These are phyloP conservation scores for Ciconia boyciana DNA, from an alignment of 2,113 vertebrate species.

Conservation along the genomic window DNA sequence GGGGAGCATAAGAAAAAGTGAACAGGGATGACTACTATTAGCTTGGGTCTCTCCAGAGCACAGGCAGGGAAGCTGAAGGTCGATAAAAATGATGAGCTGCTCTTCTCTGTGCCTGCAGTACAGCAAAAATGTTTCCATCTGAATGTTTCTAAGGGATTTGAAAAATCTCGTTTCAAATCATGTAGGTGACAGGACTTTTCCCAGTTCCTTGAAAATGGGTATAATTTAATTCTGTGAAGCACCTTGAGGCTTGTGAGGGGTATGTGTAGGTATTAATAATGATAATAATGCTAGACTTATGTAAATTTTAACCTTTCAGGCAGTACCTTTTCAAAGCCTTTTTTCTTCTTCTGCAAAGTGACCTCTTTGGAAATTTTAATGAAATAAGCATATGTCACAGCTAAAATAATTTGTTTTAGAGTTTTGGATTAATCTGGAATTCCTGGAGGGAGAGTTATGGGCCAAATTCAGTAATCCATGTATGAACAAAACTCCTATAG, in stretches of 20 bases:
- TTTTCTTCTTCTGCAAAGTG: slow-evolving; percentile 9
- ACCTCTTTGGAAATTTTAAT: slow-evolving; percentile 15
- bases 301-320: slow-evolving; percentile 60
- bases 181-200: background rate
- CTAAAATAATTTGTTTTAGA: background rate
- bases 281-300: slow-evolving; percentile 21
- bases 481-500: background rate
- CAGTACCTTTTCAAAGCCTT: background rate
- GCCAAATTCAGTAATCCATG: background rate
- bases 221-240: slow-evolving; percentile 25
- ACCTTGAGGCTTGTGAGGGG: background rate
- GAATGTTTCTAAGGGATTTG: background rate
- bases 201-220: background rate
- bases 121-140: background rate
- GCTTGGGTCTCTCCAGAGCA: background rate
- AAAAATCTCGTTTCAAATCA: slow-evolving; percentile 15
- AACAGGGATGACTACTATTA: background rate
- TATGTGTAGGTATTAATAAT: slow-evolving; percentile 39
- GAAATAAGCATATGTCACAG: background rate
- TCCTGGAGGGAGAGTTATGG: background rate
- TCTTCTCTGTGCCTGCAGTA: background rate
- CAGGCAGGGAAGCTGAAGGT: background rate
- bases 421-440: background rate
- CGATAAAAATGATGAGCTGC: background rate
- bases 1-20: background rate